Conservation (phyloP, 2,888 invertebrate species). For the Andrena praecox region DNA sequence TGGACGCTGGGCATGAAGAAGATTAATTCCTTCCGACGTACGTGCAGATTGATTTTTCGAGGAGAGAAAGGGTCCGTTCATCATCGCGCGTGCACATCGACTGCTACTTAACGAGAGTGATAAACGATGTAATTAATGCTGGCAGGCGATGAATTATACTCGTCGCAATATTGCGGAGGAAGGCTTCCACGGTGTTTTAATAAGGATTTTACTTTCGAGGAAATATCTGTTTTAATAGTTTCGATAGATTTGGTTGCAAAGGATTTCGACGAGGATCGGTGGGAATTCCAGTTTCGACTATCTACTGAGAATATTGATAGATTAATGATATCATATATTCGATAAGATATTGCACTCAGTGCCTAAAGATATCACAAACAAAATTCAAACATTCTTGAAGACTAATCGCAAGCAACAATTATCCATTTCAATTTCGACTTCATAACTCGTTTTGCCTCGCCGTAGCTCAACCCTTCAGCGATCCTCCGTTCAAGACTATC, state of each 20-base stretch:
- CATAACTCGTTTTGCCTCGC: background rate
- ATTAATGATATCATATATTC: no score
- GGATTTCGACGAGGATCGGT: background rate
- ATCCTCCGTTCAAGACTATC: background rate
- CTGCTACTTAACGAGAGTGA: conserved; percentile 47
- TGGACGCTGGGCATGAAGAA: conserved; percentile 14
- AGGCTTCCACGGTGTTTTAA: background rate
- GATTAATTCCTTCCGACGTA: conserved; percentile 52
- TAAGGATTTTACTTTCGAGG: background rate
- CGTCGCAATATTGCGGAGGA: conserved; percentile 1
- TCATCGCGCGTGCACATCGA: conserved; percentile 40
- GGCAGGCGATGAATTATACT: conserved; percentile 46
- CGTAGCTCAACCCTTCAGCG: background rate
- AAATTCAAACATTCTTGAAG: background rate
- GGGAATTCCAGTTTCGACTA: background rate
- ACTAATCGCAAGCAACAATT: background rate
- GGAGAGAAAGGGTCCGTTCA: conserved; percentile 37
- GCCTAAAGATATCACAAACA: background rate
- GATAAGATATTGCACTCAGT: no score
- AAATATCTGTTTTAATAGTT: conserved; percentile 9
- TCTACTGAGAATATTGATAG: background rate
- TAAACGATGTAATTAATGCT: conserved; percentile 54
- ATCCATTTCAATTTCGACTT: background rate
- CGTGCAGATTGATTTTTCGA: conserved; percentile 54
- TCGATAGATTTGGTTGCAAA: background rate